These are phyloP conservation scores for Chlamydotis undulata DNA, from an alignment of 2,113 vertebrate species.

Conservation along the genomic window DNA sequence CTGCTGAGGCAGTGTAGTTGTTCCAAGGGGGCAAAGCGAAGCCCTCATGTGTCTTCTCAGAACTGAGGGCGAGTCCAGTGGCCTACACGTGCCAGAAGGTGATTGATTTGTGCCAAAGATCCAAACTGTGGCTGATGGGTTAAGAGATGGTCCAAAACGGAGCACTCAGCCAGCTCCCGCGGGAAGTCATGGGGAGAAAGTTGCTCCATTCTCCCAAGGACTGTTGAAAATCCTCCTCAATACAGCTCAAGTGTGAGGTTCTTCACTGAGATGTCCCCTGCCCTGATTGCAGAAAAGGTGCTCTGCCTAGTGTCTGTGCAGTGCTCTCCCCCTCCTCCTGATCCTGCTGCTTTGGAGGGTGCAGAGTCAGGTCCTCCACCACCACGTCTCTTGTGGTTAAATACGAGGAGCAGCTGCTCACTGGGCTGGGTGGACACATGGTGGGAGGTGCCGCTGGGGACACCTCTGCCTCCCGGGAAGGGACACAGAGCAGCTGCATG, in stretches of 20 bases:
- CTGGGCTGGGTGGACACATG: accelerated
- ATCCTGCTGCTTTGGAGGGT: neutral
- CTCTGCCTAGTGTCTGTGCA: neutral
- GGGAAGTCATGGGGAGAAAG: neutral
- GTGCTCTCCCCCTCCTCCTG: neutral
- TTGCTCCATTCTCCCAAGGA: neutral
- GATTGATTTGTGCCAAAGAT: neutral
- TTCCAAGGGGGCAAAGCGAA: neutral
- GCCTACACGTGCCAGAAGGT: neutral
- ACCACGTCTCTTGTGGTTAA: neutral
- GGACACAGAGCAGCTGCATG: neutral
- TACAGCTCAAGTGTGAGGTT: neutral
- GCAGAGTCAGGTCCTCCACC: neutral
- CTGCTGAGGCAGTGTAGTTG: neutral
- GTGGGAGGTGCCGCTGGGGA: accelerated
- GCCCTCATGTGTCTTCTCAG: accelerated
- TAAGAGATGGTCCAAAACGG: neutral
- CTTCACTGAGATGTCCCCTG: neutral
- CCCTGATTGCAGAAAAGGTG: neutral
- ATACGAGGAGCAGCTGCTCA: neutral
- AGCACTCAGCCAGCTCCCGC: neutral
- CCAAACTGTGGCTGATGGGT: neutral
- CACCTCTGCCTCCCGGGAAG: neutral
- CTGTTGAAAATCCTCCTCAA: neutral
- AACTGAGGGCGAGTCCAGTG: neutral